These are phyloP conservation scores for Pseudococcus longispinus DNA, from an alignment of 2,888 invertebrate genomes.

Conservation along the genomic window DNA sequence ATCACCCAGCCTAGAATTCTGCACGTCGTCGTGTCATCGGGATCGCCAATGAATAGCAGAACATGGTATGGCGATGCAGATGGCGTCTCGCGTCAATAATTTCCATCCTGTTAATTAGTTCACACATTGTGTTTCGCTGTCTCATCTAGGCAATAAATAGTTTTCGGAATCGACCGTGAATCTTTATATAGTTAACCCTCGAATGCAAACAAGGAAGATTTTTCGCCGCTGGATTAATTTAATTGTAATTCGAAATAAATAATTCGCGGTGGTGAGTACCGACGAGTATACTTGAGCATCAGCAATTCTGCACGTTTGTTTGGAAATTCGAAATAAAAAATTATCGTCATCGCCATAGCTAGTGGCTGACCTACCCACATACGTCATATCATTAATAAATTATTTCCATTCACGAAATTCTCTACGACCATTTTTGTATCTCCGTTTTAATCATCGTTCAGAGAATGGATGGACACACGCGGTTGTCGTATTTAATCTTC, in stretches of 20 bases:
- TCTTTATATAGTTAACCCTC: background rate
- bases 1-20: background rate
- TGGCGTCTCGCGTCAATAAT: background rate
- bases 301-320: background rate
- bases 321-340: background rate
- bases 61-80: too few relatives aligned
- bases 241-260: background rate
- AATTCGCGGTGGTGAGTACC: background rate
- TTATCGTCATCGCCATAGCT: background rate
- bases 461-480: background rate
- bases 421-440: background rate
- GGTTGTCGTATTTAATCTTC: background rate
- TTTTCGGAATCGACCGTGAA: conserved; percentile 14
- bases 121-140: background rate
- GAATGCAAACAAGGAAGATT: background rate
- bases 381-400: background rate
- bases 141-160: background rate
- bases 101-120: background rate
- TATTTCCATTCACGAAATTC: background rate
- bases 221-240: background rate
- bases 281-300: too few relatives aligned
- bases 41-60: background rate
- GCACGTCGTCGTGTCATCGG: background rate
- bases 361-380: background rate
- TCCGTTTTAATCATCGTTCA: background rate